Conservation (phyloP, 1,140 invertebrate species). For the Lordiphosa clarofinis region DNA sequence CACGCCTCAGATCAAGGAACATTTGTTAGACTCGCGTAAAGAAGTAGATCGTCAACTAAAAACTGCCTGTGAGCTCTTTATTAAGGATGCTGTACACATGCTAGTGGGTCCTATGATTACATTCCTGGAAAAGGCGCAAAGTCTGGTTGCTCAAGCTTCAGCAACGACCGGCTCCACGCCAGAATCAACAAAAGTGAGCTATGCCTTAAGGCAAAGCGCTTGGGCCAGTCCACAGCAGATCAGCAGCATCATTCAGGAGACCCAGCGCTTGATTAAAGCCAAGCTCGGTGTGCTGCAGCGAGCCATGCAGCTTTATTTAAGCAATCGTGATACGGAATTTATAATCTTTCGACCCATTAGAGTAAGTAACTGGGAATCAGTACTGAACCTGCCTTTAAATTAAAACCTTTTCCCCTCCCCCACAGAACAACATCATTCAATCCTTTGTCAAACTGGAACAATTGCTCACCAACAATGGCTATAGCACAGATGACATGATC, state of each 20-base stretch:
- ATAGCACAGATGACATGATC: conserved; percentile 89
- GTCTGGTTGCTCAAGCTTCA: conserved; percentile 34
- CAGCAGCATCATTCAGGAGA: conserved; percentile 83
- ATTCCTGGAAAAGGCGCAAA: conserved; percentile 87
- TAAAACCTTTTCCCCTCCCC: not conserved
- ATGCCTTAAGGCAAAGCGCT: conserved; percentile 76
- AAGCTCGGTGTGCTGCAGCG: conserved; percentile 90
- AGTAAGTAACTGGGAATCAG: conserved; percentile 79
- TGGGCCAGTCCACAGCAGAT: conserved; percentile 82
- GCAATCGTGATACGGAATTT: conserved; percentile 97
- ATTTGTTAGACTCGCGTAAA: conserved; percentile 95
- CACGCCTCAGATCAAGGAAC: conserved; percentile 94
- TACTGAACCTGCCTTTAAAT: not conserved
- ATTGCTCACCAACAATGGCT: conserved; percentile 85
- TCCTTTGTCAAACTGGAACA: conserved; percentile 92
- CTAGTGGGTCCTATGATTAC: conserved; percentile 87
- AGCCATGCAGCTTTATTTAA: conserved; percentile 95
- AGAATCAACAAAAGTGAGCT: conserved; percentile 50
- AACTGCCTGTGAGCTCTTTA: conserved; percentile 93
- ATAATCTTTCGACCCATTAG: conserved; percentile 96
- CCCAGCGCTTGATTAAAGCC: conserved; percentile 87
- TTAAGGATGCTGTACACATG: conserved; percentile 88
- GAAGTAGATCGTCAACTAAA: conserved; percentile 96
- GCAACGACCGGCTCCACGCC: conserved; percentile 2
- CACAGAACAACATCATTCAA: conserved; percentile 93